phyloP scores from a whole-genome alignment of 2,797 vertebrate species.

The Melanogrammus aeglefinus region DNA sequence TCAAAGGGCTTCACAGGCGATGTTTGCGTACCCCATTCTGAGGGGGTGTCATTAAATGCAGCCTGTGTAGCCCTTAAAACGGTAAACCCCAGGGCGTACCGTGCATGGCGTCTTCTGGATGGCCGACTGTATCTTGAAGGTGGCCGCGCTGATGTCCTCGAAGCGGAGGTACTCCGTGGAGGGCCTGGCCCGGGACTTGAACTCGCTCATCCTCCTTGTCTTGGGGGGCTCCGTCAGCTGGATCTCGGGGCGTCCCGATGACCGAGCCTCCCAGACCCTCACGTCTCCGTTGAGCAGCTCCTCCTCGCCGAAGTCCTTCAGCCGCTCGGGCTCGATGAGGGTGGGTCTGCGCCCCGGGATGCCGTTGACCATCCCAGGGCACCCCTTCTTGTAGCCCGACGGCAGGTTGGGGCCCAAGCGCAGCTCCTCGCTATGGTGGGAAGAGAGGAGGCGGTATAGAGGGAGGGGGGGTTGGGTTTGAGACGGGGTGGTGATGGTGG shows the following conservation, averaged over 20 bases:
- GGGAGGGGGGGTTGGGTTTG: neutral
- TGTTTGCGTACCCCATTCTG: too few species aligned
- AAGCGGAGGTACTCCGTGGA: slow-evolving; percentile 76
- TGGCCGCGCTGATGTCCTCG: slow-evolving; percentile 87
- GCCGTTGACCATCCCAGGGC: slow-evolving; percentile 65
- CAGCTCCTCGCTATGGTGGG: neutral
- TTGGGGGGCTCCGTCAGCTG: slow-evolving; percentile 70
- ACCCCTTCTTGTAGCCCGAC: slow-evolving; percentile 47
- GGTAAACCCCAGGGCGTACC: slow-evolving; percentile 58
- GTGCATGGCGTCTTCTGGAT: slow-evolving; percentile 89
- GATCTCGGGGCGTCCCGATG: slow-evolving; percentile 63
- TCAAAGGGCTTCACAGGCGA: neutral
- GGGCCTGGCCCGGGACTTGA: slow-evolving; percentile 53
- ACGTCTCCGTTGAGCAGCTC: slow-evolving; percentile 80
- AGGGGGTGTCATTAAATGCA: too few species aligned
- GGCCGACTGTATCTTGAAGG: slow-evolving; percentile 82
- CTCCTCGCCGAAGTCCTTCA: slow-evolving; percentile 89
- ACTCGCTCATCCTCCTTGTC: slow-evolving; percentile 56
- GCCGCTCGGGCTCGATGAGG: slow-evolving; percentile 82
- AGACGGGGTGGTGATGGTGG: neutral
- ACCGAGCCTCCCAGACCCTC: slow-evolving; percentile 72
- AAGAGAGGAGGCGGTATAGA: neutral
- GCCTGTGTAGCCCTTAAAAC: neutral
- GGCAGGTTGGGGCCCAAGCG: slow-evolving; percentile 45
- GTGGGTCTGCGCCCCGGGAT: slow-evolving; percentile 58